Conservation (phyloP, 2,888 invertebrate genomes). For the Diarsia brunnea region DNA sequence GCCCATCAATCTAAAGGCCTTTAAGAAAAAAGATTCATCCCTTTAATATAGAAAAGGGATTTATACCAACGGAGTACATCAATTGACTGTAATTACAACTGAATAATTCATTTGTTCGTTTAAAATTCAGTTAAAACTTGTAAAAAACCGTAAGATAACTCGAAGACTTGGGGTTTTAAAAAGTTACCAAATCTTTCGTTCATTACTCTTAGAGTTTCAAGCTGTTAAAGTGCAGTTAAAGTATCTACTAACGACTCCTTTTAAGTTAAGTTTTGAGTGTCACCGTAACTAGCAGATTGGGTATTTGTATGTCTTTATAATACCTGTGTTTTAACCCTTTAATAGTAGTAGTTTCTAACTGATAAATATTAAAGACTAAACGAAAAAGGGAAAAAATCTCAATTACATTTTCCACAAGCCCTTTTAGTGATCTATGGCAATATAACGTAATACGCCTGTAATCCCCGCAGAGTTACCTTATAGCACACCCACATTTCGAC, state of each 20-base stretch:
- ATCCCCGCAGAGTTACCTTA: too few relatives aligned
- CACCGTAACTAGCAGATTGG: constrained; percentile 16
- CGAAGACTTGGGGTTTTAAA: constrained; percentile 33
- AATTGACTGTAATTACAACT: constrained; percentile 45
- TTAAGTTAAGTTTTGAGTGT: constrained; percentile 41
- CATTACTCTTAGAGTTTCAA: constrained; percentile 54
- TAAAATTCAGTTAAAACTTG: constrained; percentile 47
- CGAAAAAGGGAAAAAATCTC: not conserved
- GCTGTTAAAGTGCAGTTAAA: constrained; percentile 54
- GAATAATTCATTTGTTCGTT: constrained; percentile 51
- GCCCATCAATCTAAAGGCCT: constrained; percentile 2
- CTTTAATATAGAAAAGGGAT: constrained; percentile 19
- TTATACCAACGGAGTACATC: constrained; percentile 34
- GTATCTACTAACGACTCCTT: constrained; percentile 49
- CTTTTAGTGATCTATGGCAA: not conserved
- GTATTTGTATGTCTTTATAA: not conserved
- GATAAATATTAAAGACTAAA: not conserved
- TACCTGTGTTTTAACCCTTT: not conserved
- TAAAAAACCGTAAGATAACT: constrained; percentile 22
- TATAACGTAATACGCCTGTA: too few relatives aligned
- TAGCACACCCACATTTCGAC: too few relatives aligned
- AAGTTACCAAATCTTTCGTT: constrained; percentile 52
- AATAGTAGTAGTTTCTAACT: not conserved
- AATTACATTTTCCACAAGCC: not conserved
- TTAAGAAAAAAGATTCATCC: constrained; percentile 10